A percentile compares a stretch with the other conserved stretches of the same genome.
Evolutionary conservation across 2,113 vertebrate species (phyloP).

Genomic region (Hippocampus zosterae): DNA sequence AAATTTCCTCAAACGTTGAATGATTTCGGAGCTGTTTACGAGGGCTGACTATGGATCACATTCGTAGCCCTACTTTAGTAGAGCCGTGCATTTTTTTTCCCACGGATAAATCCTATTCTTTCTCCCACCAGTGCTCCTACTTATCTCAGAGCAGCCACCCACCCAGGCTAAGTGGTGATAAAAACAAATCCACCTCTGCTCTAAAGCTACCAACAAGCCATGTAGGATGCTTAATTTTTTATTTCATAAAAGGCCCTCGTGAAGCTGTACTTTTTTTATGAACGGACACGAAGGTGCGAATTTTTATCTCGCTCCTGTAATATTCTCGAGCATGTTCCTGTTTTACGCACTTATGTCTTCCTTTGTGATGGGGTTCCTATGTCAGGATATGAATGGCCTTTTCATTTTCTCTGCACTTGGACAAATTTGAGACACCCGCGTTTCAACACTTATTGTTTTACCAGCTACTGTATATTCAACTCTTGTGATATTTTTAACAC

Average conservation of each 20-base stretch:
- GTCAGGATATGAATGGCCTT: too few relatives aligned
- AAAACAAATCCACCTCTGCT: conserved; percentile 31
- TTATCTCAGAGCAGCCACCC: conserved; percentile 11
- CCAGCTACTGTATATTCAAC: too few relatives aligned
- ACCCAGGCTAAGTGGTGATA: conserved; percentile 27
- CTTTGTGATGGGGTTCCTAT: too few relatives aligned
- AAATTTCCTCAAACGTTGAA: too few relatives aligned
- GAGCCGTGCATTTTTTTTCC: conserved; percentile 5
- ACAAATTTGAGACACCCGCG: too few relatives aligned
- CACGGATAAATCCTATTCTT: background rate
- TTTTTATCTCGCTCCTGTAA: too few relatives aligned
- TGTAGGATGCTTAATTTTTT: conserved; percentile 9
- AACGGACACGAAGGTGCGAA: background rate
- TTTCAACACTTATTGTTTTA: too few relatives aligned
- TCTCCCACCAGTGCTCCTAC: conserved; percentile 3
- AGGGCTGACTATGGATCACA: background rate
- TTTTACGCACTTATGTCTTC: too few relatives aligned
- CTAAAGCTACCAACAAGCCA: conserved; percentile 1
- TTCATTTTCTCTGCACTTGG: too few relatives aligned
- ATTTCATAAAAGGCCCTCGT: background rate
- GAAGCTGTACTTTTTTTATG: background rate
- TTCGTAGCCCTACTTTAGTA: conserved; percentile 3
- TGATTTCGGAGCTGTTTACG: too few relatives aligned
- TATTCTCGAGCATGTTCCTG: too few relatives aligned
- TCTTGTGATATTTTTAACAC: too few relatives aligned